Evolutionary conservation across 1,140 invertebrate genomes (phyloP).

Genomic region (Drosophila chauvacae): DNA sequence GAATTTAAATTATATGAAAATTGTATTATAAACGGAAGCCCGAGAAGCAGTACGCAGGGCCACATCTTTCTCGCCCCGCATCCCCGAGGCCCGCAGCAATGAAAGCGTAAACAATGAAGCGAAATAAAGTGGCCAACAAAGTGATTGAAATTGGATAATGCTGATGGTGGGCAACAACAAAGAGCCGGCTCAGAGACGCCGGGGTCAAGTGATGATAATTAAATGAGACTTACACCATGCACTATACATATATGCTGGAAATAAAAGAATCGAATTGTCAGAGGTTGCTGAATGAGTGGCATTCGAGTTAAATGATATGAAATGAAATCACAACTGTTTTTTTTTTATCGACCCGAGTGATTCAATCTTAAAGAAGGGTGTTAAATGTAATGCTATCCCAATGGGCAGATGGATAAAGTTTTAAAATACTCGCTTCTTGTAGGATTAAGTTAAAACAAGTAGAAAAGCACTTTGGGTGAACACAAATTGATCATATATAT

Average conservation of each 20-base stretch:
- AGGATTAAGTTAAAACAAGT: too few species aligned
- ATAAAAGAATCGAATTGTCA: neutral
- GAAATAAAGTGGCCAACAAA: constrained; percentile 69
- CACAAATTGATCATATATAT: too few species aligned
- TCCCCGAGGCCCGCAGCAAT: constrained; percentile 31
- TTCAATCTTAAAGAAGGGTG: neutral
- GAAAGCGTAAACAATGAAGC: constrained; percentile 67
- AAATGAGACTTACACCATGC: constrained; percentile 17
- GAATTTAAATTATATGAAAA: constrained; percentile 79
- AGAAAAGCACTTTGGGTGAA: too few species aligned
- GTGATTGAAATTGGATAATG: constrained; percentile 76
- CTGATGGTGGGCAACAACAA: constrained; percentile 47
- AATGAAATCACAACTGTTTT: neutral
- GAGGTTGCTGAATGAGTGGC: neutral
- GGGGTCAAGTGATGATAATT: constrained; percentile 32
- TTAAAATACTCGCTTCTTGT: too few species aligned
- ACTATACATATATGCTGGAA: neutral
- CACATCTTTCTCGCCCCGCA: constrained; percentile 19
- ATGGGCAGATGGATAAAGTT: neutral
- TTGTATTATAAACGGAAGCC: constrained; percentile 62
- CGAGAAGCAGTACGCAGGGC: neutral
- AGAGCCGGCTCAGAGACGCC: neutral
- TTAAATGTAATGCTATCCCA: neutral
- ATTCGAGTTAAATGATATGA: constrained; percentile 5
- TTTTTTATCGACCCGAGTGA: neutral